Base-by-base conservation (phyloP, 2,888 invertebrate species). In the Polietes domitor region DNA sequence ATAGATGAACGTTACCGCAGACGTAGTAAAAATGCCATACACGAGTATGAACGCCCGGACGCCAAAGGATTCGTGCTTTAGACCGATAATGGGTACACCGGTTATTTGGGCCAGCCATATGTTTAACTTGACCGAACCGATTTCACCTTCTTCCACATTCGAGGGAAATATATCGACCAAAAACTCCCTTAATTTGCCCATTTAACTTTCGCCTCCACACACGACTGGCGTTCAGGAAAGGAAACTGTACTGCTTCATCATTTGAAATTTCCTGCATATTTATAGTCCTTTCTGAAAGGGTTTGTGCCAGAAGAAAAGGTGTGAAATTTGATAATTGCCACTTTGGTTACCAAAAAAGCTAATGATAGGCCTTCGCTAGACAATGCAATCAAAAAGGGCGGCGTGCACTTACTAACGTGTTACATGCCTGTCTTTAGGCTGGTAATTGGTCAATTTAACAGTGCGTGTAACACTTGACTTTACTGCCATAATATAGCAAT, bases 41-140 rank as follows among this genome's bases (percentile, higher is more conserved):
- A 80, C 10, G 5, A 74, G 5, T 2, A 87, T 71, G 15, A 73
- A 19, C 0, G 83, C 32, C 17, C 58, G 85, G 12, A 87, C 77
- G 0, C 12, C 0, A 0, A 6, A 19, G 0, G 89, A 86, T 73
- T 89, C 88, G 2, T 55, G 24, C 68, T 85, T 88, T 0, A 89
- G 74, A 0, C 88, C 88, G 4, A 87, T 5, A 3, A 90, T 68
- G 0, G 90, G 90, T 2, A 90, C 43, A 0, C 90, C 90, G 17
- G 85, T 81, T 26, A 87, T 41, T 17, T 90, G 89, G 0, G 88
- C 89, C 74, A 90, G 73, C 86, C 87, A 88, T 24, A 89, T 58
- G 63, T 89, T 89, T 21, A 89, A 80, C 70, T 89, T 87, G 5
- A 90, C 87, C 1, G 90, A 90, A 37, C 90, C 90, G 15, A 89